phyloP scores from a whole-genome alignment of 2,888 invertebrate species.

The Himalopsyche kuldschensis region DNA sequence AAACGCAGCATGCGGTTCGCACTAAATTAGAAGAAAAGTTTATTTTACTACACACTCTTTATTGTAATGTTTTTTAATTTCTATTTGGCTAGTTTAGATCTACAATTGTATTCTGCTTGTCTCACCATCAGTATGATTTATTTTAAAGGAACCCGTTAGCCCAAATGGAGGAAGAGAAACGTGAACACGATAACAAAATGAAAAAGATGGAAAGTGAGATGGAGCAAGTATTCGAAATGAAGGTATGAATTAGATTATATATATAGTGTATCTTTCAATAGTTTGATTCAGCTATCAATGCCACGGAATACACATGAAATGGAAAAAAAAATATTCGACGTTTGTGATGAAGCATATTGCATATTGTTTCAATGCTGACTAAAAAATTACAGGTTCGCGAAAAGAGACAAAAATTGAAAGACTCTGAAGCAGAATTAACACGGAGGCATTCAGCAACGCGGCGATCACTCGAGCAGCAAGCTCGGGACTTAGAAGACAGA shows the following conservation, averaged over 20 bases:
- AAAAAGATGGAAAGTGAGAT: slow-evolving; percentile 98
- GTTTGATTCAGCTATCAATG: neutral
- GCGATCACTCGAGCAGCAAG: slow-evolving; percentile 81
- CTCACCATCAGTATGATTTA: slow-evolving; percentile 40
- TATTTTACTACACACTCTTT: neutral
- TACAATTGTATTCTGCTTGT: neutral
- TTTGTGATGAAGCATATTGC: neutral
- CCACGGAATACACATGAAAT: neutral
- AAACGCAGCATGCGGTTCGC: neutral
- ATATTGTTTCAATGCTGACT: slow-evolving; percentile 50
- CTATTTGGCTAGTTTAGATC: neutral
- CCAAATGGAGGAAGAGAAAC: slow-evolving; percentile 97
- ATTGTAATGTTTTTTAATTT: neutral
- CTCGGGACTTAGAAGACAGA: slow-evolving; percentile 89
- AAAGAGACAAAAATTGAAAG: slow-evolving; percentile 93
- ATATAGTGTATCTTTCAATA: too few species aligned
- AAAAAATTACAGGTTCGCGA: slow-evolving; percentile 63
- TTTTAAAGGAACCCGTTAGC: slow-evolving; percentile 90
- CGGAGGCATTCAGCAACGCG: slow-evolving; percentile 81
- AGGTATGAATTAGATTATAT: slow-evolving; percentile 60
- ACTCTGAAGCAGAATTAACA: slow-evolving; percentile 91
- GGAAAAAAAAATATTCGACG: too few species aligned
- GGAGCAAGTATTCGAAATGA: slow-evolving; percentile 99
- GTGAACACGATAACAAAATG: slow-evolving; percentile 94
- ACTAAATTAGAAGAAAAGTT: neutral